Conservation (phyloP, 2,888 invertebrate species). For the Eristalis intricaria region DNA sequence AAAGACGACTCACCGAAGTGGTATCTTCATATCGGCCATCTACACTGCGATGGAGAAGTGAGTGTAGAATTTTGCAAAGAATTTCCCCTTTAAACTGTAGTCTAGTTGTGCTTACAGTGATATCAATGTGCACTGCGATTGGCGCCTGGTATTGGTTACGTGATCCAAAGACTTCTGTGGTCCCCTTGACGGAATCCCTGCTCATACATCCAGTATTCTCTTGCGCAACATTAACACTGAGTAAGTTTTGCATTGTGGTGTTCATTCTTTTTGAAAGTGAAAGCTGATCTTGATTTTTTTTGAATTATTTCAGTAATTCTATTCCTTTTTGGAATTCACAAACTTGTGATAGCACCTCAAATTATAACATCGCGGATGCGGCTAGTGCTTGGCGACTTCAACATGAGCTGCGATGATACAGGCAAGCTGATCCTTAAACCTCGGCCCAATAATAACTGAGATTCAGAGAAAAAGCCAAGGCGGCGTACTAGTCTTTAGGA, state of each 20-base stretch:
- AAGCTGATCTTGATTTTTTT: conserved; percentile 5
- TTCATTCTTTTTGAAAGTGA: not conserved
- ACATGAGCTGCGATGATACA: conserved; percentile 99
- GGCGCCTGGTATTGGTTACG: conserved; percentile 98
- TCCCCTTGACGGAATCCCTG: conserved; percentile 94
- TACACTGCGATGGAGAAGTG: conserved; percentile 97
- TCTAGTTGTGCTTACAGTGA: conserved; percentile 91
- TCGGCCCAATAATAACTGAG: conserved; percentile 84
- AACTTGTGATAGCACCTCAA: conserved; percentile 97
- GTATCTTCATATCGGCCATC: conserved; percentile 97
- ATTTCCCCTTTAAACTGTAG: conserved; percentile 51
- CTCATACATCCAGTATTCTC: conserved; percentile 97
- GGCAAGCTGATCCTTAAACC: conserved; percentile 97
- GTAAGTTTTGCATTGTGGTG: conserved; percentile 83
- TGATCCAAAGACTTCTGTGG: conserved; percentile 95
- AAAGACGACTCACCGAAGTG: conserved; percentile 97
- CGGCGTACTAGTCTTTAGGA: conserved; percentile 68
- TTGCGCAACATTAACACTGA: conserved; percentile 90
- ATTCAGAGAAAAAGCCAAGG: conserved; percentile 49
- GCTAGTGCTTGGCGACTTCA: conserved; percentile 95
- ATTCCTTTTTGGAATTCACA: conserved; percentile 96
- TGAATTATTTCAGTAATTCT: conserved; percentile 86
- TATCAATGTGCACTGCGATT: conserved; percentile 94
- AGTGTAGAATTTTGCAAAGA: conserved; percentile 77
- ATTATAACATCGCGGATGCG: conserved; percentile 96